Base-by-base conservation (phyloP, 2,888 invertebrate genomes). In the Tromatobia lineatoria region DNA sequence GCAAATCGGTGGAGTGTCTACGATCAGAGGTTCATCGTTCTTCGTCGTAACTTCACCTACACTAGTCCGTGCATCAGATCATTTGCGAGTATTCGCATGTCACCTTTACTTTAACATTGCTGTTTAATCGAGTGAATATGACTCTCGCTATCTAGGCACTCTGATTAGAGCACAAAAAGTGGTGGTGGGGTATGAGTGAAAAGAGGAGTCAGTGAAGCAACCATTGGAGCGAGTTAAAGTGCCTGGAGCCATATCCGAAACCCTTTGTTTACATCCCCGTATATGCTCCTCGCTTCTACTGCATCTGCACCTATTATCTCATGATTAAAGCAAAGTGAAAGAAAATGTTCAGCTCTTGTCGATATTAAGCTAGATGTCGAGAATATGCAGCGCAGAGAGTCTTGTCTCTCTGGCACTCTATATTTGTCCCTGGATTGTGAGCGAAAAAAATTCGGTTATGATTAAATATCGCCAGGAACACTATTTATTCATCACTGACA, bases 111-210 rank as follows among this genome's bases (percentile, higher is more conserved):
- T 80, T 52, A 82, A 81, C 69, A 82, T 74, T 82, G 81, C 80
- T 45, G 78, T 80, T 83, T 64, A 85, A 82, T 85, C 82, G 69
- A 80, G 78, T 76, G 81, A 77, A 85, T 85, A 81, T 85, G 59
- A 64, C 79, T 82, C 80, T 50, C 66, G 47, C 25, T 71, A 75
- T 82, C 82, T 61, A 84, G 80, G 78, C 66, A 73, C 79, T 85
- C 79, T 75, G 80, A 85, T 86, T 82, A 82, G 67, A 69, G 77
- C 69, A 73, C 78, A 80, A 85, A 79, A 79, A 66, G 67, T 47
- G 61, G 69, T 52, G 74, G 69, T 76, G 79, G 59, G 50, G 38
- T 13, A 70, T 11, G 18, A 57, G 54, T n/a, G 11, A 47, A 59
- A 52, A 76, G 71, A 61, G 54, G 67, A 78, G 73, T 79, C 50